phyloP scores from a whole-genome alignment of 1,140 invertebrate species.

The Pissodes strobi region DNA sequence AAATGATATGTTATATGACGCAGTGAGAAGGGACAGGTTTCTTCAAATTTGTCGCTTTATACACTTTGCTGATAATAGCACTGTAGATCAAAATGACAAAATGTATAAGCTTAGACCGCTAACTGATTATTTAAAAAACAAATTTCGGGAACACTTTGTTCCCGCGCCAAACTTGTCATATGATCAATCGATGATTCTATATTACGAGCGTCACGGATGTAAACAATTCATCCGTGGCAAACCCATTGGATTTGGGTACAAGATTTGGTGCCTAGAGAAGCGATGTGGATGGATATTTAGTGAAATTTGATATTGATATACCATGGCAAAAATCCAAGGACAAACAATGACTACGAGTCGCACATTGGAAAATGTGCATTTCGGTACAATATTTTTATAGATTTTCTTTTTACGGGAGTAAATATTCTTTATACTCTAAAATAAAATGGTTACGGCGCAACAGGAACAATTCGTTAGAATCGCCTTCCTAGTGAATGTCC shows the following conservation, averaged over 20 bases:
- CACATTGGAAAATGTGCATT: slow-evolving; percentile 33
- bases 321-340: too few species aligned
- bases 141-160: too few species aligned
- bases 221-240: slow-evolving; percentile 46
- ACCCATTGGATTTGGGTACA: slow-evolving; percentile 40
- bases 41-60: too few species aligned
- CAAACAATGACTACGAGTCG: too few species aligned
- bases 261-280: slow-evolving; percentile 36
- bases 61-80: slow-evolving; percentile 40
- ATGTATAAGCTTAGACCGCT: slow-evolving; percentile 22
- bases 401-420: slow-evolving; percentile 34
- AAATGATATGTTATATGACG: too few species aligned
- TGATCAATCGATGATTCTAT: slow-evolving; percentile 48
- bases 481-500: slow-evolving; percentile 34
- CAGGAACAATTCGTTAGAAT: slow-evolving; percentile 44
- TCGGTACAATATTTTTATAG: slow-evolving; percentile 41
- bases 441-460: slow-evolving; percentile 29
- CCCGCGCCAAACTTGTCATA: slow-evolving; percentile 18
- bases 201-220: slow-evolving; percentile 41
- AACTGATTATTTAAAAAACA: too few species aligned
- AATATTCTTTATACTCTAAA: too few species aligned
- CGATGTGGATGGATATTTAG: slow-evolving; percentile 46
- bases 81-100: slow-evolving; percentile 19
- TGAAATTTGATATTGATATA: slow-evolving; percentile 25
- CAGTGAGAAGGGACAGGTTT: too few species aligned